Evolutionary conservation across 2,113 vertebrate species (phyloP).

Genomic region (Leptodactylus fuscus): DNA sequence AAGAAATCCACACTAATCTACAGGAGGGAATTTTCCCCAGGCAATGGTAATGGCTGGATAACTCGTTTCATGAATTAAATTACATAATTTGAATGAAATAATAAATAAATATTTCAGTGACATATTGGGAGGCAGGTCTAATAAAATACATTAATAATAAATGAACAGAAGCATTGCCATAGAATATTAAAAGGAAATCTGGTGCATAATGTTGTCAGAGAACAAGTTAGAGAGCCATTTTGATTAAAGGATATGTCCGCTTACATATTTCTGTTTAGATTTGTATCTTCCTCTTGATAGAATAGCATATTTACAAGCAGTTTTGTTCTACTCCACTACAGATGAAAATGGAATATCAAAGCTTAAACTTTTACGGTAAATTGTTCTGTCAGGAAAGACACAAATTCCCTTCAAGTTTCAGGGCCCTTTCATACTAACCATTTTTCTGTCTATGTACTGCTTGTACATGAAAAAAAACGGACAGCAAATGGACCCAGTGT

Average conservation of each 20-base stretch:
- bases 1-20: conserved; percentile 57
- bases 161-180: conserved; percentile 30
- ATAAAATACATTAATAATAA: conserved; percentile 51
- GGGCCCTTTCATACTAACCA: too few species aligned
- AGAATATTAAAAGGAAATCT: conserved; percentile 23
- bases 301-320: not conserved
- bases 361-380: not conserved
- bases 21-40: conserved; percentile 45
- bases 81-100: conserved; percentile 50
- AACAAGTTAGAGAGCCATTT: not conserved
- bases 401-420: too few species aligned
- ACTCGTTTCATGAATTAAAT: conserved; percentile 54
- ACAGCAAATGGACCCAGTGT: too few species aligned
- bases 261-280: not conserved
- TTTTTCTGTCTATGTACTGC: too few species aligned
- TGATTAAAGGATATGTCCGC: not conserved
- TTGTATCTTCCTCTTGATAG: not conserved
- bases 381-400: not conserved
- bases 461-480: too few species aligned
- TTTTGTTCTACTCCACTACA: not conserved
- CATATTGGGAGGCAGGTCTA: conserved; percentile 52
- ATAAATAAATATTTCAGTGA: conserved; percentile 51
- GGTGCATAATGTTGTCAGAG: conserved; percentile 11
- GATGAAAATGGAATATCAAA: not conserved
- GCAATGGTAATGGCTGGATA: conserved; percentile 51